phyloP scores from a whole-genome alignment of 2,113 vertebrate genomes.

The Ageneiosus marmoratus region DNA sequence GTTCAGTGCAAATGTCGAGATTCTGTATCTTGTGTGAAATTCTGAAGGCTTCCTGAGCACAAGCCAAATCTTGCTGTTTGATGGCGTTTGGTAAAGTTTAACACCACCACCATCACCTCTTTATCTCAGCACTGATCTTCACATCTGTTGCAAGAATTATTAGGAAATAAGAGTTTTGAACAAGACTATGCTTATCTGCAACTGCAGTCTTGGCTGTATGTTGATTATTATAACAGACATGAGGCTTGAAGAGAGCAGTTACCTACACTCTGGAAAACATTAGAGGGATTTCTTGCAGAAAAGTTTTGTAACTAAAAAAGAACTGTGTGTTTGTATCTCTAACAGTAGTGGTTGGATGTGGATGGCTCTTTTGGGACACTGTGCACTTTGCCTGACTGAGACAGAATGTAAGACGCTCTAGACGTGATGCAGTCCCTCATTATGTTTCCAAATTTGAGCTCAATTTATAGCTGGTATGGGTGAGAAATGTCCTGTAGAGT shows the following conservation, averaged over 20 bases:
- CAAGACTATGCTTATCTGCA: not conserved
- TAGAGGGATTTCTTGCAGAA: too few species aligned
- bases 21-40: not conserved
- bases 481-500: not conserved
- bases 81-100: not conserved
- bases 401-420: not conserved
- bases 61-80: not conserved
- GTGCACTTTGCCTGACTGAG: not conserved
- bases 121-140: not conserved
- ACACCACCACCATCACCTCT: not conserved
- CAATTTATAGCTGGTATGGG: not conserved
- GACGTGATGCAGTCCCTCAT: not conserved
- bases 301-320: not conserved
- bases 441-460: constrained; percentile 13
- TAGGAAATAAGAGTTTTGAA: not conserved
- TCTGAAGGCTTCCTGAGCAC: not conserved
- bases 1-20: not conserved
- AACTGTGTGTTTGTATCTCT: not conserved
- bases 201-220: not conserved
- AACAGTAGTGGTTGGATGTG: not conserved
- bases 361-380: not conserved
- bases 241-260: not conserved
- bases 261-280: not conserved
- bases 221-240: not conserved
- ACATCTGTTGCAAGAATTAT: not conserved